Conservation (phyloP, 1,140 invertebrate genomes). For the Conus ventricosus region DNA sequence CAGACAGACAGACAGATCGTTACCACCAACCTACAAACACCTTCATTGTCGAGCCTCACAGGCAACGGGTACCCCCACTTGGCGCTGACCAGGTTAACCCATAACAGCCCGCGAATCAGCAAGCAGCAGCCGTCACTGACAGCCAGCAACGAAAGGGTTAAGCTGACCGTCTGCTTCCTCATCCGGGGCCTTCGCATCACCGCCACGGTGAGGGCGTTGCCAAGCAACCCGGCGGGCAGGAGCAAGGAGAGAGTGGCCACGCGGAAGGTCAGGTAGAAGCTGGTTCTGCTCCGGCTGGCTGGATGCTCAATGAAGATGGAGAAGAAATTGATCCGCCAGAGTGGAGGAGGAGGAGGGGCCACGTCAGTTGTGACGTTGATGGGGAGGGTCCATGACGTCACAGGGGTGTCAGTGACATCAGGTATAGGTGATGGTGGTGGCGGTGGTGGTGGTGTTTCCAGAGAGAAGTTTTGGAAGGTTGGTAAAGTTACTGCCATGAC, state of each 20-base stretch:
- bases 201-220: conserved; percentile 1
- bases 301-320: conserved; percentile 16
- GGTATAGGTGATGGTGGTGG: background rate
- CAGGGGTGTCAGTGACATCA: background rate
- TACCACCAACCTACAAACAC: background rate
- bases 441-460: background rate
- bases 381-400: background rate
- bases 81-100: background rate
- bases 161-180: conserved; percentile 18
- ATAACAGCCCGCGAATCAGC: conserved; percentile 4
- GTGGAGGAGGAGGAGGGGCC: background rate
- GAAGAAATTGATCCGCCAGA: background rate
- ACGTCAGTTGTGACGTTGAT: background rate
- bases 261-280: conserved; percentile 1
- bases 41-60: background rate
- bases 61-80: background rate
- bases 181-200: conserved; percentile 22
- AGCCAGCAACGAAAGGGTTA: conserved; percentile 3
- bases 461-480: background rate
- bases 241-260: background rate
- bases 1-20: too few relatives aligned
- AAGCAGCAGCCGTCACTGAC: conserved; percentile 6
- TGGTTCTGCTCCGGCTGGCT: background rate
- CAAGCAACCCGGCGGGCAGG: conserved; percentile 4
- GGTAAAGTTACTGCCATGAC: background rate